Percentiles rank a stretch among this genome's conserved stretches.
These are phyloP conservation scores for Omphaloscelis lunosa DNA, from an alignment of 2,888 invertebrate genomes.

Conservation along the genomic window DNA sequence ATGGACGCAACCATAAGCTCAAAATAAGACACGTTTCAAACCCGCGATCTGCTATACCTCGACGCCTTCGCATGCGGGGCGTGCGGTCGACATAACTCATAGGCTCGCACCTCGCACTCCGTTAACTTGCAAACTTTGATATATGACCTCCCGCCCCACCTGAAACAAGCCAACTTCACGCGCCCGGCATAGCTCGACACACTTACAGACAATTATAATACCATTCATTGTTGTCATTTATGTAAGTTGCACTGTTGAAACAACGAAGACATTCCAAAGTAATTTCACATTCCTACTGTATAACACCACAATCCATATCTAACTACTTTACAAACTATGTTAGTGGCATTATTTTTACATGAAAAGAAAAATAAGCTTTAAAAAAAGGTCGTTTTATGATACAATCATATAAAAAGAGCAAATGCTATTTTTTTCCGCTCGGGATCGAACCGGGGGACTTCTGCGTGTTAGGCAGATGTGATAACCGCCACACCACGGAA, in stretches of 20 bases:
- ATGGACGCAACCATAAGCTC: no score
- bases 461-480: constrained; percentile 97
- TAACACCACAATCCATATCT: neutral
- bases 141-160: constrained; percentile 83
- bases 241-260: constrained; percentile 6
- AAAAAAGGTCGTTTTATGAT: neutral
- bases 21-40: neutral
- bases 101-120: constrained; percentile 85
- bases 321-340: neutral
- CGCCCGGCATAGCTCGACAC: constrained; percentile 18
- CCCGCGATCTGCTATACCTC: constrained; percentile 49
- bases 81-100: constrained; percentile 88
- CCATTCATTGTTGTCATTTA: constrained; percentile 37
- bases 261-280: neutral
- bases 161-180: constrained; percentile 72
- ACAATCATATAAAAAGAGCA: neutral
- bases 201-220: constrained; percentile 50
- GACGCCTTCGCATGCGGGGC: constrained; percentile 65
- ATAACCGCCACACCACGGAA: constrained; percentile 97
- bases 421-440: constrained; percentile 92
- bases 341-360: neutral
- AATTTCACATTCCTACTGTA: neutral
- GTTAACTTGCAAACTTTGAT: constrained; percentile 88
- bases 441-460: constrained; percentile 97
- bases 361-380: neutral